Evolutionary conservation across 2,888 invertebrate species (phyloP).

Genomic region (Ophion obscuratus): DNA sequence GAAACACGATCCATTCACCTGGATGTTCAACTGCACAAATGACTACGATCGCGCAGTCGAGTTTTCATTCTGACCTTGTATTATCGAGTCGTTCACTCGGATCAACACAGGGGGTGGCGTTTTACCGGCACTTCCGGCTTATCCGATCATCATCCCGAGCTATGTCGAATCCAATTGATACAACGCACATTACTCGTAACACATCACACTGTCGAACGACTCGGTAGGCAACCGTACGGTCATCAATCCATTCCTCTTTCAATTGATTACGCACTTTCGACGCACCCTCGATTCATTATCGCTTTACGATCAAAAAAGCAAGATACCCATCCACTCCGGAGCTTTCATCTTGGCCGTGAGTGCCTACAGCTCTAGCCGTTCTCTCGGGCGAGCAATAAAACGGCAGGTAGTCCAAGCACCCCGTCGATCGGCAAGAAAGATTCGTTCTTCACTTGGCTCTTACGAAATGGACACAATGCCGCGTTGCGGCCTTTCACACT

Average conservation of each 20-base stretch:
- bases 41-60: slow-evolving; percentile 65
- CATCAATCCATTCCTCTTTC: neutral
- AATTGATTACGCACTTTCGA: slow-evolving; percentile 34
- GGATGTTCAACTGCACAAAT: slow-evolving; percentile 59
- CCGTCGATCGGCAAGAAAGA: slow-evolving; percentile 56
- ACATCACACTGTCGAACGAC: neutral
- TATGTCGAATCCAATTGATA: neutral
- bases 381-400: slow-evolving; percentile 54
- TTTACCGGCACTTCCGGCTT: neutral
- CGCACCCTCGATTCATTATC: slow-evolving; percentile 41
- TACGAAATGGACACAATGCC: slow-evolving; percentile 28
- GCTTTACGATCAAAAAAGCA: slow-evolving; percentile 9
- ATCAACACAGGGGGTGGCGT: neutral
- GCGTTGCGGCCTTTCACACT: slow-evolving; percentile 32
- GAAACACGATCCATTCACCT: slow-evolving; percentile 57
- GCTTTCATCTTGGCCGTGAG: slow-evolving; percentile 34
- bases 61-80: slow-evolving; percentile 68
- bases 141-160: slow-evolving; percentile 22
- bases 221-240: neutral
- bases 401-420: slow-evolving; percentile 57
- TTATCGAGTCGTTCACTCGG: slow-evolving; percentile 22
- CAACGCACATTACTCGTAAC: neutral
- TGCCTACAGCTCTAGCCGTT: slow-evolving; percentile 10
- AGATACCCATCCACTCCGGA: slow-evolving; percentile 30
- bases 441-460: slow-evolving; percentile 48